Conservation (phyloP, 2,888 invertebrate genomes). For the Lagria hirta region DNA sequence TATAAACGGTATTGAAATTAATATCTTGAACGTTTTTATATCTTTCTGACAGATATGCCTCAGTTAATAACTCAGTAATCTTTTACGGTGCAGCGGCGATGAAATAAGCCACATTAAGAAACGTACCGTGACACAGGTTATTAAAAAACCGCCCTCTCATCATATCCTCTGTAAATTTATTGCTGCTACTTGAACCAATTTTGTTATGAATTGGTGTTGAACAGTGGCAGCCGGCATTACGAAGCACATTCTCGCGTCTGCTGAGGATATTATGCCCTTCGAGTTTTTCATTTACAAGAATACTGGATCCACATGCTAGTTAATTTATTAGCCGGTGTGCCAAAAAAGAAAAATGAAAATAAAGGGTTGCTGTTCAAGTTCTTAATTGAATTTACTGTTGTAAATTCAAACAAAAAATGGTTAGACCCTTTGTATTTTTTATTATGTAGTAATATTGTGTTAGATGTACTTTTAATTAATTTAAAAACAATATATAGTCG, state of each 20-base stretch:
- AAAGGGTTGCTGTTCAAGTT: constrained; percentile 11
- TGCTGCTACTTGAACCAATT: constrained; percentile 33
- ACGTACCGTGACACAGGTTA: constrained; percentile 35
- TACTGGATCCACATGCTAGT: constrained; percentile 23
- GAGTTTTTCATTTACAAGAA: too few species aligned
- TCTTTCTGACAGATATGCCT: constrained; percentile 17
- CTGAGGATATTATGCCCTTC: constrained; percentile 17
- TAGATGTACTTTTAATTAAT: too few species aligned
- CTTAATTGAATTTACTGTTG: constrained; percentile 21
- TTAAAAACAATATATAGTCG: too few species aligned
- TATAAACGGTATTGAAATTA: too few species aligned
- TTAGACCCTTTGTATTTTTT: too few species aligned
- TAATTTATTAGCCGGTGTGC: constrained; percentile 22
- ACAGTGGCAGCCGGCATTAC: constrained; percentile 37
- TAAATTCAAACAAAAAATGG: too few species aligned
- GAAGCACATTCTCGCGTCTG: constrained; percentile 27
- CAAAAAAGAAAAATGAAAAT: constrained; percentile 20
- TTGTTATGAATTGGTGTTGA: constrained; percentile 32
- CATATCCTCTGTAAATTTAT: constrained; percentile 35
- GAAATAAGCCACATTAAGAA: constrained; percentile 18
- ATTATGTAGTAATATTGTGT: too few species aligned
- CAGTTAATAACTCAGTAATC: constrained; percentile 33
- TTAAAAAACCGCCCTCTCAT: constrained; percentile 37
- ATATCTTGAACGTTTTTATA: constrained; percentile 7
- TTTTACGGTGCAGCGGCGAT: constrained; percentile 27